Conservation (phyloP, 2,797 vertebrate species). For the Sitta carolinensis region DNA sequence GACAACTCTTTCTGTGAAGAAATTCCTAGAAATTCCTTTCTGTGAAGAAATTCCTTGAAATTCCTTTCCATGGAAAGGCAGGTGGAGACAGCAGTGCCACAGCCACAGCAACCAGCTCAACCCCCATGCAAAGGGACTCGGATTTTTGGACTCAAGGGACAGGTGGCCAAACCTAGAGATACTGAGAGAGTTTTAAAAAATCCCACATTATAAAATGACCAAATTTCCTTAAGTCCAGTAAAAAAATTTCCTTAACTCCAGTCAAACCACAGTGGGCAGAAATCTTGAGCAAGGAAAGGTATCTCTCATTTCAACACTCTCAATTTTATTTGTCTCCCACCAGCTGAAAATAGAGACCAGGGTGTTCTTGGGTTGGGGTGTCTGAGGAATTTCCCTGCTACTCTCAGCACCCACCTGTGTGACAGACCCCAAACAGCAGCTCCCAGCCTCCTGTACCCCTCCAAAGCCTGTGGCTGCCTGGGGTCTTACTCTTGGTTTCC, state of each 20-base stretch:
- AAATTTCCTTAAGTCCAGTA: neutral
- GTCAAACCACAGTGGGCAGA: neutral
- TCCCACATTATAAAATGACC: neutral
- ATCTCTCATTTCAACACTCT: neutral
- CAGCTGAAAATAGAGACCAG: rapidly evolving
- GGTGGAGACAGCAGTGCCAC: neutral
- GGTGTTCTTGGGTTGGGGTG: too few relatives aligned
- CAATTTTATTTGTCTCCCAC: neutral
- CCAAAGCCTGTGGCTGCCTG: neutral
- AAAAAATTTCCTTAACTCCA: neutral
- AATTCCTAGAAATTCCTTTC: neutral
- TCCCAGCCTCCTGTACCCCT: neutral
- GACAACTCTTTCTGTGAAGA: neutral
- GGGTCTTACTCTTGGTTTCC: neutral
- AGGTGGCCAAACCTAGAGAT: neutral
- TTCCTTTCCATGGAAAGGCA: neutral
- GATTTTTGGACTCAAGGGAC: neutral
- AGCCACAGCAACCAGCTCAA: neutral
- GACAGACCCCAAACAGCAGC: neutral
- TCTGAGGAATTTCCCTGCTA: neutral
- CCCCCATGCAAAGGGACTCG: rapidly evolving
- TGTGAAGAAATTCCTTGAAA: neutral
- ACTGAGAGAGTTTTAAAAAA: neutral
- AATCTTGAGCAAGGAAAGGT: neutral
- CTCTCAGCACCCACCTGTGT: neutral